Conservation (phyloP, 2,113 vertebrate genomes). For the Xiphorhynchus elegans region DNA sequence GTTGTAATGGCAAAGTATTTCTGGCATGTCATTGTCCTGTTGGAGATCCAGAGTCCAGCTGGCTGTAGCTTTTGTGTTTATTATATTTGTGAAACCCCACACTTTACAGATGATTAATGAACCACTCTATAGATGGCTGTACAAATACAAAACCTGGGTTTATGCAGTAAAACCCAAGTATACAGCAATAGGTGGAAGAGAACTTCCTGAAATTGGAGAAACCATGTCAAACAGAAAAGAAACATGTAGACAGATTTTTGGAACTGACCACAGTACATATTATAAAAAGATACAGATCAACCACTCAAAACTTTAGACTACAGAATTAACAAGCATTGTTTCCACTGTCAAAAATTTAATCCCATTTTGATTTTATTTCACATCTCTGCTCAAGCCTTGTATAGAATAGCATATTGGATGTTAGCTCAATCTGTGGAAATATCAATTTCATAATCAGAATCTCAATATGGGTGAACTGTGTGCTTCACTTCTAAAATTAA, state of each 20-base stretch:
- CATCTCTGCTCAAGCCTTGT: background rate
- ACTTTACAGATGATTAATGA: conserved; percentile 1
- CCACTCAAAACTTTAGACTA: conserved; percentile 13
- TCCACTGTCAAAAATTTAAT: conserved; percentile 33
- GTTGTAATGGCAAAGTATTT: conserved; percentile 21
- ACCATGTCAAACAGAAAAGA: conserved; percentile 40
- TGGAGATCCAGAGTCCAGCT: conserved; percentile 3
- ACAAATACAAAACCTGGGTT: background rate
- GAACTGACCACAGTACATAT: conserved; percentile 35
- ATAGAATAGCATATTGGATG: background rate
- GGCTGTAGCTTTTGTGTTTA: background rate
- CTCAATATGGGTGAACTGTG: background rate
- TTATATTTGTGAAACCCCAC: background rate
- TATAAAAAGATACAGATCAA: conserved; percentile 51
- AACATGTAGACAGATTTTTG: conserved; percentile 61
- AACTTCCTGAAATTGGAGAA: conserved; percentile 39
- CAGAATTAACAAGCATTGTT: conserved; percentile 43
- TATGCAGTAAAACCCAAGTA: background rate
- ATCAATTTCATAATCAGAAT: background rate
- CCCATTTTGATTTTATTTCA: conserved; percentile 41
- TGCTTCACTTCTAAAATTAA: background rate
- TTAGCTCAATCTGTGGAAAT: conserved; percentile 5
- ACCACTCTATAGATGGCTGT: background rate
- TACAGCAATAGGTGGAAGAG: conserved; percentile 9
- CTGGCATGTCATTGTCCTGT: background rate